Evolutionary conservation across 2,888 invertebrate genomes (phyloP).

Genomic region (Drosophila birchii): DNA sequence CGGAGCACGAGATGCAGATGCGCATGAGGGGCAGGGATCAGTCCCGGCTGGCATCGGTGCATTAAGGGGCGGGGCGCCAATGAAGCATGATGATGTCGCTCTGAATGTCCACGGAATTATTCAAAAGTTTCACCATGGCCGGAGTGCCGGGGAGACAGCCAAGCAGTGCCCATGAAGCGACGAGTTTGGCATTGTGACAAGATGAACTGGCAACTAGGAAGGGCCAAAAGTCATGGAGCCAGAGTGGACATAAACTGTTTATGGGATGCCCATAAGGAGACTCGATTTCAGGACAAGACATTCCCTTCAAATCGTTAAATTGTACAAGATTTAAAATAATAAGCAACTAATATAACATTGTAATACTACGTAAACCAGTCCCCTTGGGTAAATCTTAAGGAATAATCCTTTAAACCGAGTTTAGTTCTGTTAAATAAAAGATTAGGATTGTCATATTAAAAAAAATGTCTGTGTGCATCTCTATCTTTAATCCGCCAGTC

Average conservation of each 20-base stretch:
- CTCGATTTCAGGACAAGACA: neutral
- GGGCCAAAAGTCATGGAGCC: neutral
- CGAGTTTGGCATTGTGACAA: conserved; percentile 45
- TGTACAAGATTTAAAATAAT: too few species aligned
- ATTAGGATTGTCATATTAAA: conserved; percentile 7
- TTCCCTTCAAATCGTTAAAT: too few species aligned
- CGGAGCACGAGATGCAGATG: conserved; percentile 15
- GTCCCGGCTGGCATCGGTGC: conserved; percentile 19
- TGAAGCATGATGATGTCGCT: conserved; percentile 35
- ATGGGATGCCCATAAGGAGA: neutral
- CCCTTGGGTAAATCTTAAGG: neutral
- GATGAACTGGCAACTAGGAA: conserved; percentile 23
- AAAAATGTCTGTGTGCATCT: neutral
- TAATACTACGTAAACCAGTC: neutral
- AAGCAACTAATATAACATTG: too few species aligned
- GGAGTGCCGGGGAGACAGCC: conserved; percentile 2
- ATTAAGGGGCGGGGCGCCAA: conserved; percentile 25
- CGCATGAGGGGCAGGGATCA: conserved; percentile 24
- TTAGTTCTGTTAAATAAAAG: too few species aligned
- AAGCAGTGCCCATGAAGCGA: conserved; percentile 8
- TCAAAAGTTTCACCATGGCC: conserved; percentile 41
- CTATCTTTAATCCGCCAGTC: conserved; percentile 7
- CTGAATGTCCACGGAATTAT: conserved; percentile 44
- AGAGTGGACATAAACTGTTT: conserved; percentile 15
- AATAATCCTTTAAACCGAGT: neutral